Percentiles rank a stretch among this genome's conserved stretches.
These are phyloP conservation scores for Tinea pellionella DNA, from an alignment of 2,888 invertebrate genomes.

Conservation along the genomic window DNA sequence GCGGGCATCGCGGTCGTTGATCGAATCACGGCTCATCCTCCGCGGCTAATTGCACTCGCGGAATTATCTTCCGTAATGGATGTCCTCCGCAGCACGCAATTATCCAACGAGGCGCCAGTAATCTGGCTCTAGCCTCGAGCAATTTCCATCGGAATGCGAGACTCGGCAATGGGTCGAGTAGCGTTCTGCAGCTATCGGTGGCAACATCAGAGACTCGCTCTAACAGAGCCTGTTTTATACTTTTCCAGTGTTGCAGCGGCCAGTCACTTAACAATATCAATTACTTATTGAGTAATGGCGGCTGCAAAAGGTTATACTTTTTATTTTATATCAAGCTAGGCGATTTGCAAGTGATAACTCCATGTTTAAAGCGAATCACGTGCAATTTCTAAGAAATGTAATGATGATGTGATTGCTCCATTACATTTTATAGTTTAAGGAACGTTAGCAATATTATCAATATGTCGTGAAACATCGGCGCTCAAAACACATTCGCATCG, in stretches of 20 bases:
- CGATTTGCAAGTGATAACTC: background rate
- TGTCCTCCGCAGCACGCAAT: slow-evolving; percentile 54
- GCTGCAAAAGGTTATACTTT: background rate
- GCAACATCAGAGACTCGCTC: slow-evolving; percentile 9
- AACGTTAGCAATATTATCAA: background rate
- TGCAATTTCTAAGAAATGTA: background rate
- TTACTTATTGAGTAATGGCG: slow-evolving; percentile 1
- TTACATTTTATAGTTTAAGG: background rate
- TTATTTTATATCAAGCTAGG: background rate
- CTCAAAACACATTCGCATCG: slow-evolving; percentile 31
- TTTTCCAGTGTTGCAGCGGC: background rate
- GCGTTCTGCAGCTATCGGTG: slow-evolving; percentile 44
- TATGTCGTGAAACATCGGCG: background rate
- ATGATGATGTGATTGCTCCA: background rate
- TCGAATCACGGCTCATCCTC: slow-evolving; percentile 45
- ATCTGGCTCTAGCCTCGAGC: slow-evolving; percentile 40
- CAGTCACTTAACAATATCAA: background rate
- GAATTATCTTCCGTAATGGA: slow-evolving; percentile 59
- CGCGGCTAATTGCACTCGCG: slow-evolving; percentile 42
- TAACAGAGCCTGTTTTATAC: background rate
- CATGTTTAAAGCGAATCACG: background rate
- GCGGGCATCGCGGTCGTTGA: slow-evolving; percentile 19
- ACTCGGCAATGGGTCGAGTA: slow-evolving; percentile 26
- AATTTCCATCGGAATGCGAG: slow-evolving; percentile 51
- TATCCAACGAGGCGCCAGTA: slow-evolving; percentile 44